Evolutionary conservation across 2,797 vertebrate genomes (phyloP).

Genomic region (Poecile montanus): DNA sequence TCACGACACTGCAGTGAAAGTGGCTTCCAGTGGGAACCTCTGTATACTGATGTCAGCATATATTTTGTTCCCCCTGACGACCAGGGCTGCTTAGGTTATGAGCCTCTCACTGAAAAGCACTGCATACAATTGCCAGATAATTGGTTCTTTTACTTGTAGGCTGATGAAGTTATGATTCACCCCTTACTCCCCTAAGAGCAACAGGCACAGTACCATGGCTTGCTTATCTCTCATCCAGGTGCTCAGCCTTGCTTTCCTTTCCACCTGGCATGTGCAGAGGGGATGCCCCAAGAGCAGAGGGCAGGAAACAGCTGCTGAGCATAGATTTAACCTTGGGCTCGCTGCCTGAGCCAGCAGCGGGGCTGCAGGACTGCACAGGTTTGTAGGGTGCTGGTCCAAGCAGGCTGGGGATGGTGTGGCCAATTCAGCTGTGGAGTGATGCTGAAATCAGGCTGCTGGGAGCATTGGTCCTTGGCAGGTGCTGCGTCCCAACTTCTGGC

Average conservation of each 20-base stretch:
- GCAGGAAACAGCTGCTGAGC: background rate
- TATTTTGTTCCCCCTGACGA: slow-evolving; percentile 57
- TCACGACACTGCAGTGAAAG: slow-evolving; percentile 63
- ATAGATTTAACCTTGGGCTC: background rate
- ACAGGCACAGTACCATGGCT: background rate
- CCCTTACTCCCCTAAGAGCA: background rate
- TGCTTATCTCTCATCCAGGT: background rate
- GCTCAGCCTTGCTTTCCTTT: background rate
- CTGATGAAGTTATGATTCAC: slow-evolving; percentile 43
- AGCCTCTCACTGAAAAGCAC: slow-evolving; percentile 50
- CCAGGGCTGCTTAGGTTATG: slow-evolving; percentile 50
- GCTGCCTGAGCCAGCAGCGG: background rate
- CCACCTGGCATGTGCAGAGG: background rate
- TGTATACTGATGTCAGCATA: slow-evolving; percentile 62
- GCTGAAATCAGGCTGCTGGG: background rate
- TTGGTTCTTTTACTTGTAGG: slow-evolving; percentile 22
- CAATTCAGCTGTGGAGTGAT: background rate
- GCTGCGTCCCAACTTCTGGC: background rate
- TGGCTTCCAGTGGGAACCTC: slow-evolving; percentile 60
- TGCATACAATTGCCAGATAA: slow-evolving; percentile 17
- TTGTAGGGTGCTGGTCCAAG: background rate
- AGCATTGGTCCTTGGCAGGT: background rate
- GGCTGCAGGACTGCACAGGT: background rate
- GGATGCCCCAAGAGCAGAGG: background rate
- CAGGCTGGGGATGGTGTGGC: background rate